These are phyloP conservation scores for Clarias platycephalus DNA, from an alignment of 2,797 vertebrate species.

Conservation along the genomic window DNA sequence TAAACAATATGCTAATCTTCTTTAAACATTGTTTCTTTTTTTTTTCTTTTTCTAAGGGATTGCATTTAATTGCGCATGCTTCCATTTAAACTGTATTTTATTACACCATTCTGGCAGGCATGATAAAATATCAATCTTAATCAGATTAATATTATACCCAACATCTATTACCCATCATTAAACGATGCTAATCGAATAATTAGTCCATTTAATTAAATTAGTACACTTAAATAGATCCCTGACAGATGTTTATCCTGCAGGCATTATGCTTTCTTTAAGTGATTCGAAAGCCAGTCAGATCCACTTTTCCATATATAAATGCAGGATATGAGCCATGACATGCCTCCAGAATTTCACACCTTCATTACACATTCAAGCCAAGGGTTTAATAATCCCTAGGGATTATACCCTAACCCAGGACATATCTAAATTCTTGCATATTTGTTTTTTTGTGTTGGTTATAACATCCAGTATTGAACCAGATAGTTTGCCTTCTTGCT, in stretches of 20 bases:
- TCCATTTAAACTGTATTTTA: slow-evolving; percentile 8
- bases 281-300: slow-evolving; percentile 6
- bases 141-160: background rate
- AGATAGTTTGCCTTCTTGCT: slow-evolving; percentile 23
- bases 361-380: background rate
- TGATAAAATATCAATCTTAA: background rate
- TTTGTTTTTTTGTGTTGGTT: background rate
- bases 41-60: background rate
- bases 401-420: background rate
- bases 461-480: background rate
- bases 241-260: background rate
- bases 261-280: background rate
- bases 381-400: background rate
- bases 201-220: background rate
- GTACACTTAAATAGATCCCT: background rate
- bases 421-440: background rate
- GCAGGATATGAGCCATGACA: background rate
- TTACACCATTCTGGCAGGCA: slow-evolving; percentile 16
- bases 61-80: background rate
- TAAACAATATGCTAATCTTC: background rate
- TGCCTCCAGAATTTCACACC: background rate
- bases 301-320: background rate
- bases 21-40: background rate
- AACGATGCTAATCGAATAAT: background rate
- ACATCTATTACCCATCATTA: background rate